Conservation (phyloP, 2,888 invertebrate genomes). For the Apodemia duryi region DNA sequence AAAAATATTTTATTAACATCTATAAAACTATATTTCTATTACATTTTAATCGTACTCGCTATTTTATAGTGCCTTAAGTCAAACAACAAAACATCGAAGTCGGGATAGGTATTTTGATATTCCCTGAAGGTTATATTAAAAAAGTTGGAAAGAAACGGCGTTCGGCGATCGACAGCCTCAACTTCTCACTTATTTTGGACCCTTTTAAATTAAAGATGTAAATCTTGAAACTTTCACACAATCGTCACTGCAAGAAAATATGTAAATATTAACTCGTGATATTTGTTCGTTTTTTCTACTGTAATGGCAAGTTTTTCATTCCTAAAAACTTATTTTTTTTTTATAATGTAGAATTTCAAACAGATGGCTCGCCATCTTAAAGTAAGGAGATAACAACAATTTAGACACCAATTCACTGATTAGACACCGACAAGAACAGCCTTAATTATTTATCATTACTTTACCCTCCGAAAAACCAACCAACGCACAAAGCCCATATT, state of each 20-base stretch:
- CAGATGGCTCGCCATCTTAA: no score
- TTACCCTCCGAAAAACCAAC: no score
- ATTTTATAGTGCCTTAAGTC: not conserved
- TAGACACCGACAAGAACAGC: no score
- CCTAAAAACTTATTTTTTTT: no score
- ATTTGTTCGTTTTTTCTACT: not conserved
- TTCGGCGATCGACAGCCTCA: slow-evolving; percentile 11
- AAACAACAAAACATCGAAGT: slow-evolving; percentile 10
- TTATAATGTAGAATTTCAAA: no score
- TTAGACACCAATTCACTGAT: no score
- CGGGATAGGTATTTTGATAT: slow-evolving; percentile 21
- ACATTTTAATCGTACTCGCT: not conserved
- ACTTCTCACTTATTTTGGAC: slow-evolving; percentile 22
- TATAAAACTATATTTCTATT: not conserved
- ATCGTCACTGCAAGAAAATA: slow-evolving; percentile 8
- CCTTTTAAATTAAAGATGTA: slow-evolving; percentile 16
- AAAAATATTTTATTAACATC: no score
- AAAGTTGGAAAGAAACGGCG: slow-evolving; percentile 23
- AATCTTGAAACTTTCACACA: slow-evolving; percentile 14
- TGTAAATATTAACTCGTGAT: slow-evolving; percentile 6
- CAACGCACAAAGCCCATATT: no score
- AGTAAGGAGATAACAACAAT: no score
- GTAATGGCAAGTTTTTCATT: not conserved
- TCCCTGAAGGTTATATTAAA: slow-evolving; percentile 22
- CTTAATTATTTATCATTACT: no score